These are phyloP conservation scores for Pantherophis alleghaniensis DNA, from an alignment of 2,797 vertebrate genomes.

Conservation along the genomic window DNA sequence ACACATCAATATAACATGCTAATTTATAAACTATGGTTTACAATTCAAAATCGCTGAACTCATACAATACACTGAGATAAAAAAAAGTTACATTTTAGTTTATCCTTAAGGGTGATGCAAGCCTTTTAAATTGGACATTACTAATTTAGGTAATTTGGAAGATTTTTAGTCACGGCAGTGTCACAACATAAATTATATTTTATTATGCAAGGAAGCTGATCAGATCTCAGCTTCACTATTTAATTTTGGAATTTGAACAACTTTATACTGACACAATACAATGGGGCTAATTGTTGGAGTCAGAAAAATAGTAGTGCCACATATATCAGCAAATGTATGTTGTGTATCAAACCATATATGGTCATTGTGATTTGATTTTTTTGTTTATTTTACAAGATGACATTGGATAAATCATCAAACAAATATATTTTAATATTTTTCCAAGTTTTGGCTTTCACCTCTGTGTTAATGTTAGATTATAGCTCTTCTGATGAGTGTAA, in stretches of 20 bases:
- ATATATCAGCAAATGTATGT: background rate
- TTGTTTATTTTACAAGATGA: background rate
- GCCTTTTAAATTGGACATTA: background rate
- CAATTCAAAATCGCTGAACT: background rate
- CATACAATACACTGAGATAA: background rate
- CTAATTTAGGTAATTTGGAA: background rate
- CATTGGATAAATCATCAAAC: background rate
- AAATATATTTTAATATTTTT: background rate
- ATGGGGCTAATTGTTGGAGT: background rate
- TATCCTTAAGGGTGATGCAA: background rate
- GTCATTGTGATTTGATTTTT: background rate
- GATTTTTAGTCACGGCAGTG: background rate
- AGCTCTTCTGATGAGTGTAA: background rate
- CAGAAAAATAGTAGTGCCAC: background rate
- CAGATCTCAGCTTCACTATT: background rate
- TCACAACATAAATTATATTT: background rate
- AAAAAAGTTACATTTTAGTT: background rate
- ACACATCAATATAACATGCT: background rate
- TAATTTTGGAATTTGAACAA: background rate
- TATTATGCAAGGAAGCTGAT: background rate
- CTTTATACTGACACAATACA: background rate
- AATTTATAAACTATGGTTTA: background rate
- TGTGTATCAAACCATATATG: background rate
- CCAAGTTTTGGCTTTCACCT: background rate
- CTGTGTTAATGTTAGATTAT: conserved; percentile 14